A percentile compares a stretch with the other conserved stretches of the same genome.
These are phyloP conservation scores for Paralinhomoeus sp. DNA, from an alignment of 2,888 invertebrate genomes.

Conservation along the genomic window DNA sequence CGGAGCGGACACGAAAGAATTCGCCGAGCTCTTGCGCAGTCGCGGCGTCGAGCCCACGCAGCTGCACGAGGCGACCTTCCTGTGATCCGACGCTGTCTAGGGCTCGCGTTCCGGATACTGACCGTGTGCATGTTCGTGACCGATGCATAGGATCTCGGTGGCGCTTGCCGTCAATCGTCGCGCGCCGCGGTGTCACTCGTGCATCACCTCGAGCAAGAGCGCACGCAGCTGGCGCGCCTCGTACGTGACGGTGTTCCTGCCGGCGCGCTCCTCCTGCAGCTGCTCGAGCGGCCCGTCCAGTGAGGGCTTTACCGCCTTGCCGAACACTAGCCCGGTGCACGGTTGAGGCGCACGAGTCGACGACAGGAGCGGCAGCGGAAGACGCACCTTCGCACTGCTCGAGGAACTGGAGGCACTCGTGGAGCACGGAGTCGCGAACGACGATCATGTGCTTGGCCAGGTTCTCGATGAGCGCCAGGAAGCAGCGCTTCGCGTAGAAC, in stretches of 20 bases:
- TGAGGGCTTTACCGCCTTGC: conserved; percentile 55
- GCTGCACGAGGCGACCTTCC: conserved; percentile 17
- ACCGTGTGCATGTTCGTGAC: too few relatives aligned
- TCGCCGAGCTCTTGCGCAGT: conserved; percentile 19
- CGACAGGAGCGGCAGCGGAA: too few relatives aligned
- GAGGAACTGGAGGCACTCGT: conserved; percentile 64
- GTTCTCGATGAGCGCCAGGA: conserved; percentile 72
- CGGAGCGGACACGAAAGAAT: neutral
- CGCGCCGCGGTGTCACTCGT: conserved; percentile 10
- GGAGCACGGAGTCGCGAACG: conserved; percentile 57
- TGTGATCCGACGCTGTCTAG: too few relatives aligned
- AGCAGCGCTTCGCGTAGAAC: conserved; percentile 88
- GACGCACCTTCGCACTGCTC: conserved; percentile 55
- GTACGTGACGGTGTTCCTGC: conserved; percentile 69
- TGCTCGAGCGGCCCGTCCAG: conserved; percentile 58
- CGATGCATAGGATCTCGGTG: too few relatives aligned
- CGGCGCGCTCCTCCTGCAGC: conserved; percentile 38
- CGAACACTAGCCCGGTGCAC: conserved; percentile 39
- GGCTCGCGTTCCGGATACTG: too few relatives aligned
- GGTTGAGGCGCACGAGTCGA: too few relatives aligned
- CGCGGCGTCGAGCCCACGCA: conserved; percentile 19
- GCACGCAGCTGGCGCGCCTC: conserved; percentile 63
- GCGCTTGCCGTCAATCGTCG: too few relatives aligned
- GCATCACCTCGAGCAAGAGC: conserved; percentile 40
- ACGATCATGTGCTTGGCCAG: conserved; percentile 68